Evolutionary conservation across 2,888 invertebrate species (phyloP), one percentile per base, ranked within the genome.

Genomic region (Campoletis raptor): DNA sequence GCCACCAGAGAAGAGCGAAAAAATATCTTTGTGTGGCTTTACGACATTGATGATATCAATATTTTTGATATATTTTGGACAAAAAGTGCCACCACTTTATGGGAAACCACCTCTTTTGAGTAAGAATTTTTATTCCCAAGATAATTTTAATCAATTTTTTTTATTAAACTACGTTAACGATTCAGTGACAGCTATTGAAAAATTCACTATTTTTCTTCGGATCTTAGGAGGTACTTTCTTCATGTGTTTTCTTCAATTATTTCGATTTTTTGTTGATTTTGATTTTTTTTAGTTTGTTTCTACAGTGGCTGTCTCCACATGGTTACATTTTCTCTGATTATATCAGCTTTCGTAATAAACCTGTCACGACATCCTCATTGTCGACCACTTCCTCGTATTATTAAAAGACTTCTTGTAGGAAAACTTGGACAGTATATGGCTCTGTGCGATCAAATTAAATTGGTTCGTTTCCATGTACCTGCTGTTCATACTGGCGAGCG

Each of bases 1-100:
- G 70, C 96, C 97, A 0, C 96, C 96, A 0, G 95, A 96, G 89
- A 95, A 96, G 89, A 96, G 96, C 21, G 96, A 96, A 92, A 96
- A 97, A 92, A 95, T 97, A 36, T 92, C 96, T 18, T 92, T 96
- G 24, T 96, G 96, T 88, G 96, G 96, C 9, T 94, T 95, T 77
- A 95, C 96, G 10, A 95, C 96, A 18, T 91, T 97, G 0, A 95
- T 96, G 70, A 95, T 96, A 61, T 95, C 95, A n/a, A 93, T 96
- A 24, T 96, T 96, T 90, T 95, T 97, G 81, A 94, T 96, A 91
- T 96, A 96, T 92, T 96, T 97, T 90, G 95, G 96, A 0, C 95
- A 95, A 85, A 95, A 96, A 91, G 92, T 96, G 76, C 96, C 96
- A 15, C 94, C 95, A 0, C 94, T 95, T 92, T 95, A 95, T 30